A percentile compares a stretch with the other conserved stretches of the same genome.
Conservation (phyloP, 1,140 invertebrate genomes). For the Wasmannia auropunctata region DNA sequence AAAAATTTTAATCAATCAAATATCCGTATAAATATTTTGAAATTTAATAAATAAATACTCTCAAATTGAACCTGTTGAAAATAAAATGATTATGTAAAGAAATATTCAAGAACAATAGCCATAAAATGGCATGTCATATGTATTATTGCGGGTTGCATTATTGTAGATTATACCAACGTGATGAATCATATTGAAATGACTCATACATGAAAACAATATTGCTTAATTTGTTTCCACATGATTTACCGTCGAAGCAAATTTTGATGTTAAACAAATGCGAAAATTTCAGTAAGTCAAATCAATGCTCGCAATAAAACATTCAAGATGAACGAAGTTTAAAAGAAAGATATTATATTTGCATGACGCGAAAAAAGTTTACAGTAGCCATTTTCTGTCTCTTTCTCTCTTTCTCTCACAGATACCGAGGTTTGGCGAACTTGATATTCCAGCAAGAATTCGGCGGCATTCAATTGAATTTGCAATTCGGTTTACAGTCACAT, state of each 20-base stretch:
- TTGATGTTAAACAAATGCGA: neutral
- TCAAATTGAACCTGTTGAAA: neutral
- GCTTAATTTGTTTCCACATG: constrained; percentile 3
- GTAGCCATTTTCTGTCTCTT: neutral
- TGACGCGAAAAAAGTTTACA: constrained; percentile 21
- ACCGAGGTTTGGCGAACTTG: constrained; percentile 46
- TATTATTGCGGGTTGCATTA: neutral
- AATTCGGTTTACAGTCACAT: constrained; percentile 64
- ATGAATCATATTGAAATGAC: neutral
- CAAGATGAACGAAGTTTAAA: neutral
- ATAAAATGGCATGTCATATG: neutral
- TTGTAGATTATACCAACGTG: neutral
- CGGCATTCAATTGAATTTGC: constrained; percentile 75
- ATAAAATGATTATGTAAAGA: neutral
- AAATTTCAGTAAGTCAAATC: neutral
- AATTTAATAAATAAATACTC: neutral
- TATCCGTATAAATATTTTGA: neutral
- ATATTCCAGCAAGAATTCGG: constrained; percentile 73
- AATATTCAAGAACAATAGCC: neutral
- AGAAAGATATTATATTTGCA: constrained; percentile 28
- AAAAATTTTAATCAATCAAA: neutral
- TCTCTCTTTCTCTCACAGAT: neutral
- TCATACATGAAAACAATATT: constrained; percentile 5
- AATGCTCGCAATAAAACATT: neutral
- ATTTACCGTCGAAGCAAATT: neutral